Conservation (phyloP, 2,113 vertebrate genomes). For the Polypterus senegalus region DNA sequence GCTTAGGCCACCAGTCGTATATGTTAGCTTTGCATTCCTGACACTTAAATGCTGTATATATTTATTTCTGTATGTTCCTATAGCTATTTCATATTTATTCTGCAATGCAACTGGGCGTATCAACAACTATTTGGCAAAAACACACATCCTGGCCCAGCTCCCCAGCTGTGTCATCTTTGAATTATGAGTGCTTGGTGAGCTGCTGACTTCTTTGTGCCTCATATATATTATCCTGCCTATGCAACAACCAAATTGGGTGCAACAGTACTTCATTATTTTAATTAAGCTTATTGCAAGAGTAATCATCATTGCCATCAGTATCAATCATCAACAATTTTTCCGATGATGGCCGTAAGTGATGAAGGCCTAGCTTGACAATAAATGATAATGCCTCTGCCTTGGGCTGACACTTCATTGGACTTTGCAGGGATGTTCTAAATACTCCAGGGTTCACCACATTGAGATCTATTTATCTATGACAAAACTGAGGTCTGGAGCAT, state of each 20-base stretch:
- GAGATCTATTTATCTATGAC: constrained; percentile 69
- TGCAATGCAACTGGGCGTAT: constrained; percentile 5
- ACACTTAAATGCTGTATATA: background rate
- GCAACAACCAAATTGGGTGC: constrained; percentile 39
- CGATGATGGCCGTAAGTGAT: constrained; percentile 48
- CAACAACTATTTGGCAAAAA: constrained; percentile 14
- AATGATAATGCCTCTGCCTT: constrained; percentile 58
- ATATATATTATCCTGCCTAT: constrained; percentile 42
- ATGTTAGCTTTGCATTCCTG: no score
- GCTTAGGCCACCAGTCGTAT: background rate
- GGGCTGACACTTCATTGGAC: constrained; percentile 49
- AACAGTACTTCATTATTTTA: constrained; percentile 75
- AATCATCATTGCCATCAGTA: constrained; percentile 75
- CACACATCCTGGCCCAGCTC: constrained; percentile 24
- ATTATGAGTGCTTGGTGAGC: constrained; percentile 42
- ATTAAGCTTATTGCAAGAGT: constrained; percentile 90
- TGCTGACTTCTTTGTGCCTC: constrained; percentile 42
- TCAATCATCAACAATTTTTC: constrained; percentile 65
- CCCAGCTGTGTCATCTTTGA: constrained; percentile 50
- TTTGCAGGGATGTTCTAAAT: constrained; percentile 45
- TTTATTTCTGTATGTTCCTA: background rate
- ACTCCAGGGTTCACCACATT: constrained; percentile 43
- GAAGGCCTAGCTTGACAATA: constrained; percentile 49
- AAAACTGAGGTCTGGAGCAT: constrained; percentile 37
- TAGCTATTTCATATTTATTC: background rate